phyloP scores from a whole-genome alignment of 2,888 invertebrate species.

The Nemurella pictetii region DNA sequence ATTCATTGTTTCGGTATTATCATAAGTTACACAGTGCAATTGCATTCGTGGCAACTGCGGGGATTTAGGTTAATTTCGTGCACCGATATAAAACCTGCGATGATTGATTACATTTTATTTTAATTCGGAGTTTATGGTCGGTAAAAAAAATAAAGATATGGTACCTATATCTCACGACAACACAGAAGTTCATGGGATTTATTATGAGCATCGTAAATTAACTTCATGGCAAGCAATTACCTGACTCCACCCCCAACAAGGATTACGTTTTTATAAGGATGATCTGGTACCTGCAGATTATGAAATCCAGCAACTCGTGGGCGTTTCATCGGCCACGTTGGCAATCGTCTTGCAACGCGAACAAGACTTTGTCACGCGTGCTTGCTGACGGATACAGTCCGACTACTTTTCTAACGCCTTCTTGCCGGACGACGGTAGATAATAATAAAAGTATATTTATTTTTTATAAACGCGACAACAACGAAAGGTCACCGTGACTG shows the following conservation, averaged over 20 bases:
- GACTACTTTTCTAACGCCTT: background rate
- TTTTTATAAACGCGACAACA: background rate
- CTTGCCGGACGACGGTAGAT: too few species aligned
- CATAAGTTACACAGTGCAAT: background rate
- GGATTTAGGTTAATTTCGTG: background rate
- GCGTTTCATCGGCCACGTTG: background rate
- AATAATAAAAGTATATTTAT: background rate
- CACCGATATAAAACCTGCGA: background rate
- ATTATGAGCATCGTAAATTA: background rate
- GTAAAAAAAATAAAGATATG: background rate
- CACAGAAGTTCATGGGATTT: background rate
- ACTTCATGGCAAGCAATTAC: background rate
- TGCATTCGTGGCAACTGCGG: background rate
- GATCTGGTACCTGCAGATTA: too few species aligned
- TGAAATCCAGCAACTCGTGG: too few species aligned
- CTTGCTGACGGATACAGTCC: background rate
- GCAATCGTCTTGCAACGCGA: background rate
- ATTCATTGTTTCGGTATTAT: background rate
- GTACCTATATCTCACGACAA: background rate
- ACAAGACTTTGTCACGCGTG: background rate
- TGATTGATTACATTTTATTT: background rate
- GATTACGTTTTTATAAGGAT: too few species aligned
- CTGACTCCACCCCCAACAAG: background rate
- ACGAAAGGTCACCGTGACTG: background rate
- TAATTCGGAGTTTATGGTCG: background rate